phyloP scores from a whole-genome alignment of 92 coral and sea anemone species.

The Siderastrea siderea region DNA sequence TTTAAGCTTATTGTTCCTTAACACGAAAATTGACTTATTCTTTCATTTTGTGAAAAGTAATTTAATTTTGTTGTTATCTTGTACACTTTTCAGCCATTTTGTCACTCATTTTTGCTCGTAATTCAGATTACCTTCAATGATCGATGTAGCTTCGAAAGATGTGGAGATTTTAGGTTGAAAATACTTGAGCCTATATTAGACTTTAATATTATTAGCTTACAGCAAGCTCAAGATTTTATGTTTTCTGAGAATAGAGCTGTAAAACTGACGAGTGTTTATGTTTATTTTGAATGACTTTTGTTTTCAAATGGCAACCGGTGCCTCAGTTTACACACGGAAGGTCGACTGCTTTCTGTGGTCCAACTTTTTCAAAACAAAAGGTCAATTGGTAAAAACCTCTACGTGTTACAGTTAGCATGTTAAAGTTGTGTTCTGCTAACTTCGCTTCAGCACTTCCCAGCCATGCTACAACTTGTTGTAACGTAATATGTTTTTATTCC shows the following conservation, averaged over 20 bases:
- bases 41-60: conserved; percentile 5
- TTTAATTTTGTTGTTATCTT: background rate
- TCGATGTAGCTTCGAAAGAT: background rate
- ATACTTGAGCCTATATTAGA: background rate
- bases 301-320: background rate
- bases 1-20: too few relatives aligned
- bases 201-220: background rate
- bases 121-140: too few relatives aligned
- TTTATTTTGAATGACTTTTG: background rate
- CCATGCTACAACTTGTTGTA: conserved; percentile 21
- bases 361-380: background rate
- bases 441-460: background rate
- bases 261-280: background rate
- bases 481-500: background rate
- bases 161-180: background rate
- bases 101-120: background rate
- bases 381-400: background rate
- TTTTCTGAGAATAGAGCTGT: background rate
- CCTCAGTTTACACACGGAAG: too few relatives aligned
- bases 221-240: background rate
- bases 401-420: background rate
- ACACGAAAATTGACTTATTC: background rate
- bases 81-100: background rate
- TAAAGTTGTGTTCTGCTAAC: background rate
- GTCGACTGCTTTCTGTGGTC: background rate